These are phyloP conservation scores for Drosophila acutilabella DNA, from an alignment of 2,888 invertebrate genomes.

Conservation along the genomic window DNA sequence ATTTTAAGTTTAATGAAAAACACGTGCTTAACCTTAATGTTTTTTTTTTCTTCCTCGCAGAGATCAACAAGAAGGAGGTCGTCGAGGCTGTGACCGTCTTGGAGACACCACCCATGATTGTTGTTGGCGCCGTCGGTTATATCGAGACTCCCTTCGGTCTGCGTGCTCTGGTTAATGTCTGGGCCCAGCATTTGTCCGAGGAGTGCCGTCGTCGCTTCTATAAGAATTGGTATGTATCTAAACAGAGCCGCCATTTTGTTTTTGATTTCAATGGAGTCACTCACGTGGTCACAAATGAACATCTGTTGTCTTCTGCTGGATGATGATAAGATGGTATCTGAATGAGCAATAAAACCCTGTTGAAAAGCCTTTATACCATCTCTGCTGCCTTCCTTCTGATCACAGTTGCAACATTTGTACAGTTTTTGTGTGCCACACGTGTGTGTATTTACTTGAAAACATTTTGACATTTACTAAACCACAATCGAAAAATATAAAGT, in stretches of 20 bases:
- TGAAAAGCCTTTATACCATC: conserved; percentile 79
- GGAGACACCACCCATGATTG: conserved; percentile 99
- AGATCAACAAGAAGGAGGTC: conserved; percentile 99
- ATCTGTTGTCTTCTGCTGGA: conserved; percentile 43
- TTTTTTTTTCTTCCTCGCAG: conserved; percentile 86
- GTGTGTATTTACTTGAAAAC: conserved; percentile 3
- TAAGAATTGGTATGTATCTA: conserved; percentile 96
- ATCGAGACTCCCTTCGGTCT: conserved; percentile 99
- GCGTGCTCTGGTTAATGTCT: conserved; percentile 96
- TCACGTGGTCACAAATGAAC: conserved; percentile 53
- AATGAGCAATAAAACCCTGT: conserved; percentile 74
- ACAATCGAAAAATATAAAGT: conserved; percentile 77
- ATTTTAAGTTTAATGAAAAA: neutral
- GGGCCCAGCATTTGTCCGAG: conserved; percentile 99
- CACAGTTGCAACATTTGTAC: conserved; percentile 37
- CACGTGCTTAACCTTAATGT: conserved; percentile 39
- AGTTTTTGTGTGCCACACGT: conserved; percentile 12
- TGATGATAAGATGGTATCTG: conserved; percentile 85
- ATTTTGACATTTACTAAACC: conserved; percentile 51
- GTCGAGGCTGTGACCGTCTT: conserved; percentile 99
- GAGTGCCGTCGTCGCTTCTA: conserved; percentile 99
- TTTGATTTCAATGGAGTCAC: conserved; percentile 40
- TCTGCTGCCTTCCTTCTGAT: conserved; percentile 85
- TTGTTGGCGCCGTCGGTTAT: conserved; percentile 99
- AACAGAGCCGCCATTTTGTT: conserved; percentile 62